Evolutionary conservation across 2,113 vertebrate genomes (phyloP).

Genomic region (Tragulus kanchil): DNA sequence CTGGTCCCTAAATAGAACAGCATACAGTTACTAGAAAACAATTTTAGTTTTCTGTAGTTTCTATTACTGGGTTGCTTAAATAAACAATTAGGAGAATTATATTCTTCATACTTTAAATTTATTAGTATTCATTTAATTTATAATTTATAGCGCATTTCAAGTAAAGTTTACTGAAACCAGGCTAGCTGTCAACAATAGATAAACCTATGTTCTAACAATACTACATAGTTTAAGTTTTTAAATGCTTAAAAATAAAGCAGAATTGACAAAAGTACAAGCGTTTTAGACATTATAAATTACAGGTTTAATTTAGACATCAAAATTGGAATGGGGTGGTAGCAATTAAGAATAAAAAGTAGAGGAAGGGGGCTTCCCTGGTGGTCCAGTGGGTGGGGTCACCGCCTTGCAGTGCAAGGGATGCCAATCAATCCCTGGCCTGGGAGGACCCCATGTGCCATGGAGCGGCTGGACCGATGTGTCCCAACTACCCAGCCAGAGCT

Average conservation of each 20-base stretch:
- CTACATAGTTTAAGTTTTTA: background rate
- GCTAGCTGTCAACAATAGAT: background rate
- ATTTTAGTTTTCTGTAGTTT: background rate
- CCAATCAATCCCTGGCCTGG: too few relatives aligned
- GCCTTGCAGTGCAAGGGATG: too few relatives aligned
- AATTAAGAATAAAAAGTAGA: background rate
- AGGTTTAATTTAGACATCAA: slow-evolving; percentile 3
- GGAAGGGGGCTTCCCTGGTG: too few relatives aligned
- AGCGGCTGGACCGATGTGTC: too few relatives aligned
- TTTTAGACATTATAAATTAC: background rate
- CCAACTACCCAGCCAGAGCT: too few relatives aligned
- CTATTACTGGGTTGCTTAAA: background rate
- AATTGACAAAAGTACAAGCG: background rate
- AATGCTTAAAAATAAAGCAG: slow-evolving; percentile 6
- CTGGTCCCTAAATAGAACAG: slow-evolving; percentile 1
- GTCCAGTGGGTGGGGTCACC: too few relatives aligned
- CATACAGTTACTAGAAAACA: background rate
- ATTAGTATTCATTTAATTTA: background rate
- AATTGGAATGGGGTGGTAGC: background rate
- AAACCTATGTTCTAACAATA: background rate
- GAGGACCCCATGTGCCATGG: too few relatives aligned
- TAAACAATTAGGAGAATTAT: background rate
- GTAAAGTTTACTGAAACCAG: slow-evolving; percentile 19
- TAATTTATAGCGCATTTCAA: background rate
- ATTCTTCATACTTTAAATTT: background rate